Base-by-base conservation (phyloP, 2,113 vertebrate genomes). In the Vombatus ursinus region DNA sequence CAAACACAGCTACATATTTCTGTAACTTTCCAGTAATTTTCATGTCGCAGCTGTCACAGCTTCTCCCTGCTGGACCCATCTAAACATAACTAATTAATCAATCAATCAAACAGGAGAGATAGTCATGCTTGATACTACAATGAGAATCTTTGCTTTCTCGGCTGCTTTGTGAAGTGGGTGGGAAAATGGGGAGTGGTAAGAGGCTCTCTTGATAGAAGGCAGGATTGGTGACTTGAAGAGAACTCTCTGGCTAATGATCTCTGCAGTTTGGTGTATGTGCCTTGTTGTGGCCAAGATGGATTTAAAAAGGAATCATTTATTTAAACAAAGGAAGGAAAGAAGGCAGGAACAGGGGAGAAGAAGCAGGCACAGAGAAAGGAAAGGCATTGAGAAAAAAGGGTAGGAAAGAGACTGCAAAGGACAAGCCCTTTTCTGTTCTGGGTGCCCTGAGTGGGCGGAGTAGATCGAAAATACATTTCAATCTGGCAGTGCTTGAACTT, bases 1-100 rank as follows among this genome's bases (percentile, higher is more conserved):
- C 94, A 96, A 94, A 96, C 96, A 94, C 93, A 68, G 95, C 68
- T 96, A 95, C 95, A 92, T 96, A 97, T 96, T 97, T 97, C 95
- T 93, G 95, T 96, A 95, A 96, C 94, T 98, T 97, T 96, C 97
- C 28, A n/a, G 96, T 97, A 97, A 98, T 97, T 98, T 98, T 97
- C 95, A 96, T 97, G 96, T 97, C 96, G 97, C 96, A 96, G 95
- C 93, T 97, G 97, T 98, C 93, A 92, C 97, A 92, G 90, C 97
- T 77, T 93, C 77, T 96, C 96, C 96, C 97, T 61, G 97, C 96
- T 98, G 96, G 95, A 97, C 97, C 90, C 95, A 97, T 97, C 92
- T 96, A 95, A 94, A 98, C 94, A 95, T 54, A 97, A 97, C 97
- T 98, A 97, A 98, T 98, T 98, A 97, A 98, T 98, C 96, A 97